A percentile compares a stretch with the other conserved stretches of the same genome.
phyloP scores from a whole-genome alignment of 2,888 invertebrate genomes.

The Orthosia gothica region DNA sequence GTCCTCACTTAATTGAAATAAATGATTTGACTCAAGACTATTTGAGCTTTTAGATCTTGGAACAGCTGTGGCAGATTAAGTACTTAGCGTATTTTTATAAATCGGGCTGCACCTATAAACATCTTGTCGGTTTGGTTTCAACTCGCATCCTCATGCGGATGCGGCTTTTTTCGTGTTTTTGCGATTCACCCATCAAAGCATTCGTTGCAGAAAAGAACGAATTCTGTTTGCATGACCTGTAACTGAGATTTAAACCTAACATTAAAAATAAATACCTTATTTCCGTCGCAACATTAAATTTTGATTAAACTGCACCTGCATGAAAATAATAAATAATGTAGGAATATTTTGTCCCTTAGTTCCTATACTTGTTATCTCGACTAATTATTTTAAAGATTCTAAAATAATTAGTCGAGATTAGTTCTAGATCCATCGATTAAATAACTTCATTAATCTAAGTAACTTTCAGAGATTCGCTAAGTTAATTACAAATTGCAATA shows the following conservation, averaged over 20 bases:
- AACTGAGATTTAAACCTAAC: not conserved
- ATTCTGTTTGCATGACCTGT: not conserved
- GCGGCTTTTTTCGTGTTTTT: not conserved
- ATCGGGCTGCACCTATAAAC: not conserved
- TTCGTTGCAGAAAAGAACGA: not conserved
- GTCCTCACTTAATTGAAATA: no score
- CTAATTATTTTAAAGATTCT: conserved; percentile 23
- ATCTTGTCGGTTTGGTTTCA: not conserved
- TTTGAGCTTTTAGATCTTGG: no score
- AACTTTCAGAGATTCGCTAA: not conserved
- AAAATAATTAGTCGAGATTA: no score
- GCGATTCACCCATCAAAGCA: not conserved
- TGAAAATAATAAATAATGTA: no score
- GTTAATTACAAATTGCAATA: conserved; percentile 12
- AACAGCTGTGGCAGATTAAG: no score
- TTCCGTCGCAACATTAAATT: not conserved
- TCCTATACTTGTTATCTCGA: not conserved
- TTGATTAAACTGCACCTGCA: not conserved
- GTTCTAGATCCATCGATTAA: conserved; percentile 28
- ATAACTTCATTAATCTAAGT: conserved; percentile 22
- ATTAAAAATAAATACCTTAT: no score
- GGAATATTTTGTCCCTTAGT: not conserved
- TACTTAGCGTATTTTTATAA: not conserved
- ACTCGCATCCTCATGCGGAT: not conserved
- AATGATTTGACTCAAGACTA: no score